phyloP scores from a whole-genome alignment of 2,797 vertebrate species.

The Enteromius thamalakanensis region DNA sequence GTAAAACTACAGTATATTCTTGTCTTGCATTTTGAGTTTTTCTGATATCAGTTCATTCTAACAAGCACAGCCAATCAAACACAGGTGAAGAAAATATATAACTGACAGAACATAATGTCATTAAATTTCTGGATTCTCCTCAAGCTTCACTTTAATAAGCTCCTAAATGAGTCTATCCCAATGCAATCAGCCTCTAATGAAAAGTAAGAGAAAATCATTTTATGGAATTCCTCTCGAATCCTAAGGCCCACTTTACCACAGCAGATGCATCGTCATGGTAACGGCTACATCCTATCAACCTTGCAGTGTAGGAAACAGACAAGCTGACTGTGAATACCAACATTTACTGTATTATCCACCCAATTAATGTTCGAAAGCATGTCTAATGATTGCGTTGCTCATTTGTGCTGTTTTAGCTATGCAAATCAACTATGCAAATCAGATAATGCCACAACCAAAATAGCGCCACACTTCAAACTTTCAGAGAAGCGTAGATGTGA shows the following conservation, averaged over 20 bases:
- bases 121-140: constrained; percentile 24
- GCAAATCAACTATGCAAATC: background rate
- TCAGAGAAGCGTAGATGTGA: background rate
- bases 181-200: constrained; percentile 25
- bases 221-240: constrained; percentile 1
- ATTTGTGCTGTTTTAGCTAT: background rate
- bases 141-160: constrained; percentile 24
- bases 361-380: background rate
- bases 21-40: background rate
- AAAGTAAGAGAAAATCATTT: constrained; percentile 25
- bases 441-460: background rate
- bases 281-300: constrained; percentile 46
- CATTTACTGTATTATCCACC: constrained; percentile 21
- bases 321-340: constrained; percentile 4
- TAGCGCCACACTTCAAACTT: background rate
- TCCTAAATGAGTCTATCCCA: constrained; percentile 30
- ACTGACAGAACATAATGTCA: constrained; percentile 15
- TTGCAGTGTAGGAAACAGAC: constrained; percentile 40
- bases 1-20: background rate
- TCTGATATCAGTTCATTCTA: constrained; percentile 11
- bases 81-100: background rate
- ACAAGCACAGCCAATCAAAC: background rate
- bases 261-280: constrained; percentile 52
- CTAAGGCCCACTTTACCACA: constrained; percentile 15
- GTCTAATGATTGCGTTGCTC: background rate